Evolutionary conservation across 2,888 invertebrate species (phyloP), one percentile per base, ranked within the genome.

Genomic region (Epirrhoe tristata): DNA sequence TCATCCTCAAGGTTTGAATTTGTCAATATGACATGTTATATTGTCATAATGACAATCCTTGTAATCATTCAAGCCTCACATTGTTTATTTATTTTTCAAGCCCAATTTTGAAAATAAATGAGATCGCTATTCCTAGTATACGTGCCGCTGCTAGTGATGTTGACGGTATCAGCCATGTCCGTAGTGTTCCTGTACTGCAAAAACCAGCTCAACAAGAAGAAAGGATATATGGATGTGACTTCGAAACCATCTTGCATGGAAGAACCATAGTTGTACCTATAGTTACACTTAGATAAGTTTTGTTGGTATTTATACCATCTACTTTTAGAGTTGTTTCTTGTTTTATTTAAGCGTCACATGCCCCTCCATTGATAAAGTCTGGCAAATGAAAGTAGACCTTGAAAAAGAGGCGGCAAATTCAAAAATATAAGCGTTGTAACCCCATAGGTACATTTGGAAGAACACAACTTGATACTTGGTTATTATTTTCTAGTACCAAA

Each of bases 201-300:
- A 74, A 88, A 81, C 67, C 76, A 83, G 69, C 72, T 76, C 0
- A 80, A 77, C 64, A 76, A 82, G 51, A 81, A 83, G 58, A 86
- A 87, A 78, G 93, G 93, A 0, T 93, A 93, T 72, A 86, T 91
- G 80, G 88, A 90, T 66, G 93, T 92, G 0, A 78, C 81, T 0
- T 86, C 89, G 71, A 91, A 89, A 74, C 92, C 92, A 0, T 86
- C 74, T 4, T 59, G 79, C 70, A 74, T 72, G 34, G 73, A 67
- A 36, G 76, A 79, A 31, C 79, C 79, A 16, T 73, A 8, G 10
- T 52, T 16, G 1, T 53, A n/a, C 5, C n/a, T 34, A 24, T 46
- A 14, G 12, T 34, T 32, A 16, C 34, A 12, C 54, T 67, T 43
- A 52, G 63, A 54, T 53, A 17, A 59, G 64, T 63, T 57, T 59